A percentile compares a stretch with the other conserved stretches of the same genome.
These are phyloP conservation scores for Herpetotheres cachinnans DNA, from an alignment of 2,113 vertebrate species.

Conservation along the genomic window DNA sequence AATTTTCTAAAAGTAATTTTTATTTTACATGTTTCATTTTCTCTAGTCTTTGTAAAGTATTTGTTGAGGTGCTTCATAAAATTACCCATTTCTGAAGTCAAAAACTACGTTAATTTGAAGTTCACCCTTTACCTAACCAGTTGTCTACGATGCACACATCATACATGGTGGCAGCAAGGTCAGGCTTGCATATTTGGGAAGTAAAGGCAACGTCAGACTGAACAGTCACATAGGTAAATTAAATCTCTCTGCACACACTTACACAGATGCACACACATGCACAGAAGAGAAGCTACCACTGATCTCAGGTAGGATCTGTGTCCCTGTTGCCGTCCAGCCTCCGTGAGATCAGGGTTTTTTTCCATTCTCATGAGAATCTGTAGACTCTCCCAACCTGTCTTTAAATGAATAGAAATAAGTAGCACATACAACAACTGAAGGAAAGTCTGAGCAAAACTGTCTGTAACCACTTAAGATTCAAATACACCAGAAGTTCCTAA, in stretches of 20 bases:
- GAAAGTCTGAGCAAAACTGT: slow-evolving; percentile 28
- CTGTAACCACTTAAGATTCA: slow-evolving; percentile 53
- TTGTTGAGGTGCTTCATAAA: not conserved
- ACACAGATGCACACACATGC: not conserved
- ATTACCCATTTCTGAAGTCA: not conserved
- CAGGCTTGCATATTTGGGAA: not conserved
- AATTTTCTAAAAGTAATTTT: not conserved
- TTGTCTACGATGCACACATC: not conserved
- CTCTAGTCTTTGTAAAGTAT: not conserved
- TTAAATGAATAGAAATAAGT: not conserved
- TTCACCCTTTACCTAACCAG: not conserved
- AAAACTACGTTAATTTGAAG: not conserved
- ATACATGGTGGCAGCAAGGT: not conserved
- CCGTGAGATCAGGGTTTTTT: not conserved
- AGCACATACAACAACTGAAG: not conserved
- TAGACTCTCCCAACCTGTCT: not conserved
- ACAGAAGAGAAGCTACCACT: not conserved
- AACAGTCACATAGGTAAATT: not conserved
- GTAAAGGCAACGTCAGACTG: not conserved
- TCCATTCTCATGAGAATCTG: not conserved
- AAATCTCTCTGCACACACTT: not conserved
- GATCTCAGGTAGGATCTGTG: not conserved
- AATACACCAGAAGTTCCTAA: slow-evolving; percentile 19
- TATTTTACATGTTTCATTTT: not conserved
- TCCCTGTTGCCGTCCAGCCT: not conserved